phyloP scores from a whole-genome alignment of 2,797 vertebrate genomes.

The Scyliorhinus canicula region DNA sequence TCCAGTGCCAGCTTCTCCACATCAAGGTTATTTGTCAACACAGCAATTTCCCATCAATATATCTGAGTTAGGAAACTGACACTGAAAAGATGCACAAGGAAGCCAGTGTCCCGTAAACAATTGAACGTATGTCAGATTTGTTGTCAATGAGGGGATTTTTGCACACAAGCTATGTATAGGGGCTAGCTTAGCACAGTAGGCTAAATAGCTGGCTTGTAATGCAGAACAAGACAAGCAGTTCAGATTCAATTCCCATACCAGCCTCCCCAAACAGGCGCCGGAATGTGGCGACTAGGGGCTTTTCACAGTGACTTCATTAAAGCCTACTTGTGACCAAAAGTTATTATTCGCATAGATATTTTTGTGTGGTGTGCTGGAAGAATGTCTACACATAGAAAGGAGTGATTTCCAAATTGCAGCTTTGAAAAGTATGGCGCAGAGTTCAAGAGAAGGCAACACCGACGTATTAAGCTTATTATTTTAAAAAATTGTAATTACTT shows the following conservation, averaged over 20 bases:
- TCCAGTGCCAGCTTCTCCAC: no score
- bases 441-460: background rate
- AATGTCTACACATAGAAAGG: background rate
- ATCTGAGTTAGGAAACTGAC: background rate
- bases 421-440: background rate
- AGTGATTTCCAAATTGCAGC: background rate
- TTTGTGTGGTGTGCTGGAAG: background rate
- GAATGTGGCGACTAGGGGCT: no score
- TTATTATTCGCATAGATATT: no score
- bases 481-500: background rate
- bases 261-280: no score
- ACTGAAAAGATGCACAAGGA: background rate
- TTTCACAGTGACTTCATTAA: no score
- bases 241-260: no score
- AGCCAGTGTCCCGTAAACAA: background rate
- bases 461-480: background rate
- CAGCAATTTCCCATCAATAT: background rate
- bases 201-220: no score
- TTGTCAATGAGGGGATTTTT: background rate
- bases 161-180: no score
- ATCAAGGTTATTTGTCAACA: background rate
- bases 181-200: no score
- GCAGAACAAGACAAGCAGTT: no score
- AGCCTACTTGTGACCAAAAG: no score
- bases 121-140: background rate